Conservation (phyloP, 1,140 invertebrate genomes). For the Babylonia areolata region DNA sequence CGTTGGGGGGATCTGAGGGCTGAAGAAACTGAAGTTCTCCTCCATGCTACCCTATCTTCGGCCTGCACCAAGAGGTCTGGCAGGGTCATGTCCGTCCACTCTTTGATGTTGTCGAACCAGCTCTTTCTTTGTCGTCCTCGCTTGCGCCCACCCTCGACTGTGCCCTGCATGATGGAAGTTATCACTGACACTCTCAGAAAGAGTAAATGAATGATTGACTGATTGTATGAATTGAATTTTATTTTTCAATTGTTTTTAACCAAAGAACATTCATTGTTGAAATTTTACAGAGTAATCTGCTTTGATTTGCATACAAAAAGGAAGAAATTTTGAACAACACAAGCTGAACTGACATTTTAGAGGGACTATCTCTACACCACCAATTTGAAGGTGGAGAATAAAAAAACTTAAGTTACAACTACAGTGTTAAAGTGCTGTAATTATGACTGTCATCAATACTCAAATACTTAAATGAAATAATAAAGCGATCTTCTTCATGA, state of each 20-base stretch:
- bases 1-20: constrained; percentile 4
- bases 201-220: not conserved
- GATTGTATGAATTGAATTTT: not conserved
- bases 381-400: not conserved
- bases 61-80: too few species aligned
- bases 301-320: too few species aligned
- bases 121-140: not conserved
- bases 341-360: not conserved
- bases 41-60: not conserved
- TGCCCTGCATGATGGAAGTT: too few species aligned
- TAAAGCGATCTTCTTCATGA: too few species aligned
- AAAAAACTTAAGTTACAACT: not conserved
- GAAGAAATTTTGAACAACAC: constrained; percentile 12
- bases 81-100: too few species aligned
- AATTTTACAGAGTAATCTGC: too few species aligned
- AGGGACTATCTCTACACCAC: too few species aligned
- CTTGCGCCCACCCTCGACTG: not conserved
- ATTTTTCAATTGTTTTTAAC: not conserved
- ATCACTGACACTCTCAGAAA: too few species aligned
- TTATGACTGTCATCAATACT: constrained; percentile 11
- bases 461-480: not conserved
- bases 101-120: not conserved
- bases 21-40: not conserved
- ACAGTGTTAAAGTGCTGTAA: constrained; percentile 9
- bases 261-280: constrained; percentile 2